Percentiles rank a stretch among this genome's conserved stretches.
These are phyloP conservation scores for Apis laboriosa DNA, from an alignment of 1,140 invertebrate genomes.

Conservation along the genomic window DNA sequence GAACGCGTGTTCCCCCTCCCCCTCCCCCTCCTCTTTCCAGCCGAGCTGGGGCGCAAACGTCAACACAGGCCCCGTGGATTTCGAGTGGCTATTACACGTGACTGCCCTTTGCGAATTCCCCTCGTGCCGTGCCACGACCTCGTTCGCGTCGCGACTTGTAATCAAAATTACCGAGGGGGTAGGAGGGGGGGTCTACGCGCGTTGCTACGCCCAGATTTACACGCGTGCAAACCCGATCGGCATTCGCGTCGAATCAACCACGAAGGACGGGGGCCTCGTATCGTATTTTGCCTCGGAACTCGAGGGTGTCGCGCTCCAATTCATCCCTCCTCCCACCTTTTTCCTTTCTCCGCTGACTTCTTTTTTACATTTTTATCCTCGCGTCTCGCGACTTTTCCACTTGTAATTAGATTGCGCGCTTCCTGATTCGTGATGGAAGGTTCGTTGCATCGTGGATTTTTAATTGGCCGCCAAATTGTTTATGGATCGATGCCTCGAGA, in stretches of 20 bases:
- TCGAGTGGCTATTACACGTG: conserved; percentile 61
- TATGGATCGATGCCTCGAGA: not conserved
- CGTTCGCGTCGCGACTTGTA: conserved; percentile 60
- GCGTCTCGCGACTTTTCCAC: not conserved
- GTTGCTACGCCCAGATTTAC: conserved; percentile 52
- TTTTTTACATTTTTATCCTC: not conserved
- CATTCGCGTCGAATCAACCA: conserved; percentile 59
- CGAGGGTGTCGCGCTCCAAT: conserved; percentile 31
- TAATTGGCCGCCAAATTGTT: not conserved
- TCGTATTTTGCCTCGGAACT: not conserved
- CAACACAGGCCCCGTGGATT: conserved; percentile 56
- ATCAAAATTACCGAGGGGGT: conserved; percentile 60
- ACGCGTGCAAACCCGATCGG: conserved; percentile 59
- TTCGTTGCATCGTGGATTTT: conserved; percentile 3
- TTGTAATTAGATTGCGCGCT: too few relatives aligned
- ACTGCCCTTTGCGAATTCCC: conserved; percentile 37
- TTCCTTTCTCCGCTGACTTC: not conserved
- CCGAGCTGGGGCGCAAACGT: conserved; percentile 43
- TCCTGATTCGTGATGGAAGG: not conserved
- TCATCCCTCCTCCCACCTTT: not conserved
- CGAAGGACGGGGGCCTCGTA: not conserved
- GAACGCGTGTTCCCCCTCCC: conserved; percentile 17
- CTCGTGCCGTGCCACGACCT: conserved; percentile 26
- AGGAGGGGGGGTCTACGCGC: conserved; percentile 41
- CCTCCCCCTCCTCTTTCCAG: not conserved